Evolutionary conservation across 2,113 vertebrate species (phyloP), one percentile per base, ranked within the genome.

Genomic region (Erythrocercus mccallii): DNA sequence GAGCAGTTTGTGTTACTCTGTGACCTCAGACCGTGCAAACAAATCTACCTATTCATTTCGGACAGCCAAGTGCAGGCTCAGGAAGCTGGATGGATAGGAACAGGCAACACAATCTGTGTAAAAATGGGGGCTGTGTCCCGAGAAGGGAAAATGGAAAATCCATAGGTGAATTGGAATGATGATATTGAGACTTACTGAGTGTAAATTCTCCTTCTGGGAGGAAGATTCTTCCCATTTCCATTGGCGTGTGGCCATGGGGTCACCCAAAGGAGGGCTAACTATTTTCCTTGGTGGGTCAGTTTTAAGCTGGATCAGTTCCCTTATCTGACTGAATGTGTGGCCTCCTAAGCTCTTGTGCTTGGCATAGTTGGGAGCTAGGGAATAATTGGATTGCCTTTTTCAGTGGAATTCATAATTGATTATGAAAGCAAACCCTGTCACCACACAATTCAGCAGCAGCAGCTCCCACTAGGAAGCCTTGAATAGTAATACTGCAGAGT

Each of bases 331-430:
- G 90, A 78, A 80, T 78, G 65, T 84, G 81, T 76, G 78, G 81
- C 84, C 78, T 93, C 57, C 22, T 60, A 76, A 91, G 65, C 57
- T 65, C 61, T 37, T 84, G 64, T 91, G 30, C 53, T 78, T 96
- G 92, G 33, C 64, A 8, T 81, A 66, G 72, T 33, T 71, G 60
- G 69, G 69, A 94, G 51, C 72, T 84, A 27, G 89, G 50, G 33
- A 92, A 50, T 95, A 91, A 92, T 56, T 90, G 80, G 72, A 94
- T 88, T 92, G 86, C 76, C 62, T 94, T 92, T 94, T 94, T 76
- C 86, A 76, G 86, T 88, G 76, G 74, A 80, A 93, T 92, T 88
- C 58, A n/a, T 82, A 82, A 85, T 64, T 90, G 91, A 76, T 92
- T 76, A 60, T 90, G 91, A 94, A 93, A 92, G 91, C 86, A 93